Evolutionary conservation across 2,113 vertebrate genomes (phyloP), one percentile per base, ranked within the genome.

Genomic region (Polyodon spathula): DNA sequence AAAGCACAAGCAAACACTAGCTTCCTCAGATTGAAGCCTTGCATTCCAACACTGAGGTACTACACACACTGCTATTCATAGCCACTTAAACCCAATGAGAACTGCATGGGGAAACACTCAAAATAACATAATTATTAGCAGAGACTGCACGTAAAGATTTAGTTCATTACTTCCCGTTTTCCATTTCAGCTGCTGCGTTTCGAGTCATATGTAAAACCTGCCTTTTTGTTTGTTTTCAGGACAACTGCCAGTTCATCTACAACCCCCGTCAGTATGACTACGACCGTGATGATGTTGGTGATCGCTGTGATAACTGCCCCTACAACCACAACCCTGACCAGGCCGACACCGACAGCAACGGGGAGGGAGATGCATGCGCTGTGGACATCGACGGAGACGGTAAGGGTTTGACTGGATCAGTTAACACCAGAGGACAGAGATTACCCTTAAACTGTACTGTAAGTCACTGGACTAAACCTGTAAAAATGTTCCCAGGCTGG

Each of bases 331-430:
- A 99, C 76, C 86, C 95, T 17, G 94, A 97, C 63, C 96, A 99
- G 79, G 89, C 81, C 0, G 95, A 99, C 75, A 99, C 96, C 0
- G 96, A 98, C 76, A 89, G 80, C 76, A 99, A 99, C 0, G 94
- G 95, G 59, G 95, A 98, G 77, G 96, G 96, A 39, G 96, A 99
- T 8, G 93, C 94, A 44, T 99, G 96, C 40, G 92, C 96, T 11
- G 77, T 92, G 37, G 96, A 99, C 78, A 98, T 98, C 11, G 95
- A 99, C 37, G 96, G 96, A 9, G 96, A 99, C 38, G 94, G 96
- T 99, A 80, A 72, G 89, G 46, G 14, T 55, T 55, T 8, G 8
- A 37, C 8, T 10, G 37, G 14, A 10, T 46, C 14, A 46, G 14
- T 27, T 27, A 27, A 27, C 27, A 27, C 27, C 27, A 27, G 27